A percentile compares a stretch with the other conserved stretches of the same genome.
Conservation (phyloP, 2,797 vertebrate species). For the Smutsia gigantea region DNA sequence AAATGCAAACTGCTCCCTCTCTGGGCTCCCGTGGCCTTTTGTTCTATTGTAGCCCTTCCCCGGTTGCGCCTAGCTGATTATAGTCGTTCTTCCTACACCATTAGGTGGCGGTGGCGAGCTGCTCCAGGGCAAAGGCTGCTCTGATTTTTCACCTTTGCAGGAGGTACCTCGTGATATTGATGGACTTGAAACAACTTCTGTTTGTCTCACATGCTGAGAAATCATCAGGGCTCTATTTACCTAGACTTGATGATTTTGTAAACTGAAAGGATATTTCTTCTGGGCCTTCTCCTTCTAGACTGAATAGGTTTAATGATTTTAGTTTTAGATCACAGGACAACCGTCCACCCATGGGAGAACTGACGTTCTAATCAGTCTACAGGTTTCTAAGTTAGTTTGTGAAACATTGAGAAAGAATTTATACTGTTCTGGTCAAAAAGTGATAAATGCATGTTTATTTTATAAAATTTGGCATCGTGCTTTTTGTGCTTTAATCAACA, state of each 20-base stretch:
- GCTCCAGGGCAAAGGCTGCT: neutral
- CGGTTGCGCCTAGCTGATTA: neutral
- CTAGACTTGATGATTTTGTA: neutral
- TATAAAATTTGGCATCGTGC: too few species aligned
- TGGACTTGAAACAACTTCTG: neutral
- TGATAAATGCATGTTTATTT: neutral
- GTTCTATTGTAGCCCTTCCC: neutral
- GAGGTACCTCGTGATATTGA: neutral
- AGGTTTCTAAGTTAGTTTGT: neutral
- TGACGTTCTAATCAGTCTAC: neutral
- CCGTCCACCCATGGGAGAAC: neutral
- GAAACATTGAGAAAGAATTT: neutral
- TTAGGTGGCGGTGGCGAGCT: neutral
- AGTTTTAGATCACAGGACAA: neutral
- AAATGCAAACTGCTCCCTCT: neutral
- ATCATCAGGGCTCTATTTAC: neutral
- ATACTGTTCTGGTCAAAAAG: neutral
- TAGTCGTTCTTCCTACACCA: neutral
- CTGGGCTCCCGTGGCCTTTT: neutral
- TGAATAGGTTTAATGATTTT: neutral
- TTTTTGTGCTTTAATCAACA: neutral
- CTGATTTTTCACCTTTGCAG: neutral
- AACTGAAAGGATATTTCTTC: neutral
- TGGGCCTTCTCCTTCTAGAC: neutral
- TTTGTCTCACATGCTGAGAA: neutral